Evolutionary conservation across 2,797 vertebrate genomes (phyloP), one percentile per base, ranked within the genome.

Genomic region (Sorex maritimensis): DNA sequence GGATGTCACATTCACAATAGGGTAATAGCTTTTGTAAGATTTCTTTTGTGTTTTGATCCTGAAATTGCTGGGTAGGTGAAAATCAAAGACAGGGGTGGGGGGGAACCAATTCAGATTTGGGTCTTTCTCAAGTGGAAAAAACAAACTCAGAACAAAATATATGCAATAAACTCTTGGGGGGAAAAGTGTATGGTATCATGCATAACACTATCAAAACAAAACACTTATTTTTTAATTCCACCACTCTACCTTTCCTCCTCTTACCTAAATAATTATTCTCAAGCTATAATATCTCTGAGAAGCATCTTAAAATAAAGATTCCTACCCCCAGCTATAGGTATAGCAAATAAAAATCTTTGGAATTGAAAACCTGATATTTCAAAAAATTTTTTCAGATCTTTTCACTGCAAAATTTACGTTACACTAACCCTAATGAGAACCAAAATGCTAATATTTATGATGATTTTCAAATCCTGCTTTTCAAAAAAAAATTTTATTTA

Each of bases 221-320:
- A 65, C 14, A n/a, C 14, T 21, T 9, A 44, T 65, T 68, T 88
- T 49, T 86, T 55, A 74, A 46, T 49, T 46, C n/a, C 13, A 46
- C 24, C 2, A 3, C 5, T 83, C 17, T 87, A 78, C 19, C 46
- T 92, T 46, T 71, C 68, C 63, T 68, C 67, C 80, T 72, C 74
- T 77, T 80, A 69, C 26, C 75, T 93, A 95, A 95, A 92, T 88
- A 90, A 93, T 93, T 93, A 86, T 90, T 78, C 63, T 63, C 72
- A 96, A 86, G 19, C 13, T 83, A 30, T 77, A 83, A 63, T 88
- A 92, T 72, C 28, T 30, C 75, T 86, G 23, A 83, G 26, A 87
- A 58, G 55, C 19, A 58, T 58, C 55, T 58, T 14, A 14, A 58
- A 58, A 58, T 14, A 58, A 58, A 58, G 58, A 84, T 78, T 82